phyloP scores from a whole-genome alignment of 1,140 invertebrate genomes.

The Eufriesea mexicana region DNA sequence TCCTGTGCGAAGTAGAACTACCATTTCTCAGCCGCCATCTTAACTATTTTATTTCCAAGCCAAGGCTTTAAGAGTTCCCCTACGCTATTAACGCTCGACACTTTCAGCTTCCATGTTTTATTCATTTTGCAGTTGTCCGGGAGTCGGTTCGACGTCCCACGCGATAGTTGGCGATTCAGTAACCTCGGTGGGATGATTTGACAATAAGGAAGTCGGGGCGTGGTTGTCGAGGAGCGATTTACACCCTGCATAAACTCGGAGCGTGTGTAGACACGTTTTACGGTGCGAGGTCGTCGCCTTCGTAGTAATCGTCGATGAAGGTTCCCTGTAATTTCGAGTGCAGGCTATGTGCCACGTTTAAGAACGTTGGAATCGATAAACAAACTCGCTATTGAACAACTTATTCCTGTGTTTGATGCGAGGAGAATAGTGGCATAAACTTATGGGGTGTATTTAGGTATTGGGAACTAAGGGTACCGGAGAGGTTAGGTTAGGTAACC shows the following conservation, averaged over 20 bases:
- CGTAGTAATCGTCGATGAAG: constrained; percentile 9
- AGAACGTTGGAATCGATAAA: not conserved
- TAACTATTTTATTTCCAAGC: no score
- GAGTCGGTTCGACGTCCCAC: not conserved
- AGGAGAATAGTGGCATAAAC: no score
- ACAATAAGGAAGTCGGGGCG: constrained; percentile 10
- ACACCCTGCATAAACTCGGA: constrained; percentile 33
- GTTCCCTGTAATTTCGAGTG: not conserved
- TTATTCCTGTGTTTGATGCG: not conserved
- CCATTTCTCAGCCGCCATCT: no score
- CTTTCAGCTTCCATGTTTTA: not conserved
- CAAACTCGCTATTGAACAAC: not conserved
- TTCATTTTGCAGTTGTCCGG: not conserved
- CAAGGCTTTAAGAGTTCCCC: not conserved
- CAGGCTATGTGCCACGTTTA: not conserved
- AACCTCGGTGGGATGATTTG: constrained; percentile 25
- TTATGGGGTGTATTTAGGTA: no score
- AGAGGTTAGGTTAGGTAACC: no score
- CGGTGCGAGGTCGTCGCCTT: constrained; percentile 13
- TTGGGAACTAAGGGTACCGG: no score
- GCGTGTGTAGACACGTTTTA: constrained; percentile 41
- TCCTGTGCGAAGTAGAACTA: not conserved
- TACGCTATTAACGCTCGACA: not conserved
- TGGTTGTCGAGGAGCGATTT: constrained; percentile 39
- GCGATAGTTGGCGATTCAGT: not conserved